phyloP scores from a whole-genome alignment of 2,888 invertebrate species.

The Synergus japonicus region DNA sequence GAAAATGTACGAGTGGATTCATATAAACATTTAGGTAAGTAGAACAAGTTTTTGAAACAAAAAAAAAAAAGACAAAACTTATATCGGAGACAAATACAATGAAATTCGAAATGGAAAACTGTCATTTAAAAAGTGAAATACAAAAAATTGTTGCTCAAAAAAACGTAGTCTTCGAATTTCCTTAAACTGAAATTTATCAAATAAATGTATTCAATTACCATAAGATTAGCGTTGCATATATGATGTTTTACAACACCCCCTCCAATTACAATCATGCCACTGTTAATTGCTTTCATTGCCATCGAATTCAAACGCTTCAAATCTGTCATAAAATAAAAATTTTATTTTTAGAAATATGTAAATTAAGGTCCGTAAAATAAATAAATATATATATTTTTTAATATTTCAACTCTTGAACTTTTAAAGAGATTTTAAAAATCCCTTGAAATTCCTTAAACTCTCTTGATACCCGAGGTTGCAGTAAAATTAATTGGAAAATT shows the following conservation, averaged over 20 bases:
- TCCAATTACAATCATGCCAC: slow-evolving; percentile 98
- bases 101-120: too few relatives aligned
- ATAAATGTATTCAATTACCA: slow-evolving; percentile 81
- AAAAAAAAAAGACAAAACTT: too few relatives aligned
- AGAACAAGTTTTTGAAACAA: background rate
- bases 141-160: too few relatives aligned
- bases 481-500: background rate
- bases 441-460: too few relatives aligned
- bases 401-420: too few relatives aligned
- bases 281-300: slow-evolving; percentile 93
- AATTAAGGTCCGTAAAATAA: background rate
- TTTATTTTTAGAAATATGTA: background rate
- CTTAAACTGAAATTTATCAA: too few relatives aligned
- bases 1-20: slow-evolving; percentile 49
- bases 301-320: slow-evolving; percentile 93
- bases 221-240: slow-evolving; percentile 99
- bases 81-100: too few relatives aligned
- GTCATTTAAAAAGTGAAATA: too few relatives aligned
- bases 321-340: slow-evolving; percentile 79
- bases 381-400: too few relatives aligned
- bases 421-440: too few relatives aligned
- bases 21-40: background rate
- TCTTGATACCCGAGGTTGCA: too few relatives aligned
- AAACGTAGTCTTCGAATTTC: too few relatives aligned
- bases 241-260: slow-evolving; percentile 99